These are phyloP conservation scores for Emydura subglobosa DNA, from an alignment of 2,113 vertebrate genomes.

Conservation along the genomic window DNA sequence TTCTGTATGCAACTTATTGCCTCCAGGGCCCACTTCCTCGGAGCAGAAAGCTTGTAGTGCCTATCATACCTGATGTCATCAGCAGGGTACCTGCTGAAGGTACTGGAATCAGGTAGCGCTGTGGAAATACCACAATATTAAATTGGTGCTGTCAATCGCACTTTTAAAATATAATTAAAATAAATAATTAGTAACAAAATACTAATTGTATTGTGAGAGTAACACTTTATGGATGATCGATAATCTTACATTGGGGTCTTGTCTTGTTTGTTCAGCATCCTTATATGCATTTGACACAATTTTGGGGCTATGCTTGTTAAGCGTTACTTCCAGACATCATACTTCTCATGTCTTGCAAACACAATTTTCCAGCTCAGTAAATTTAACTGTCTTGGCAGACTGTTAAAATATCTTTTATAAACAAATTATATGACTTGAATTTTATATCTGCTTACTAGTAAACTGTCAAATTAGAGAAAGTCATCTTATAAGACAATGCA, in stretches of 20 bases:
- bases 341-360: background rate
- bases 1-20: background rate
- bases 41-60: background rate
- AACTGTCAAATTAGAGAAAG: slow-evolving; percentile 27
- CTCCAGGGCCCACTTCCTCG: slow-evolving; percentile 10
- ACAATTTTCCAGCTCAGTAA: slow-evolving; percentile 19
- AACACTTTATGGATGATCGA: background rate
- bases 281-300: background rate
- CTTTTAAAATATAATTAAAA: slow-evolving; percentile 40
- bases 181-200: slow-evolving; percentile 45
- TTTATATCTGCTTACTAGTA: slow-evolving; percentile 8
- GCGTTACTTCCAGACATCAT: background rate
- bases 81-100: slow-evolving; percentile 7
- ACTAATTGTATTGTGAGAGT: background rate
- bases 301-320: slow-evolving; percentile 8
- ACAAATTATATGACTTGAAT: background rate
- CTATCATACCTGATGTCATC: slow-evolving; percentile 36
- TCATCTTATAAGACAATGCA: slow-evolving; percentile 6
- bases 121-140: slow-evolving; percentile 31
- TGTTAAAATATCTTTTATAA: slow-evolving; percentile 7
- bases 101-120: background rate
- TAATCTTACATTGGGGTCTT: background rate
- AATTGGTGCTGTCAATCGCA: slow-evolving; percentile 28
- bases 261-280: background rate
- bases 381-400: slow-evolving; percentile 2